Base-by-base conservation (phyloP, 2,888 invertebrate species). In the Catotricha subobsoleta region DNA sequence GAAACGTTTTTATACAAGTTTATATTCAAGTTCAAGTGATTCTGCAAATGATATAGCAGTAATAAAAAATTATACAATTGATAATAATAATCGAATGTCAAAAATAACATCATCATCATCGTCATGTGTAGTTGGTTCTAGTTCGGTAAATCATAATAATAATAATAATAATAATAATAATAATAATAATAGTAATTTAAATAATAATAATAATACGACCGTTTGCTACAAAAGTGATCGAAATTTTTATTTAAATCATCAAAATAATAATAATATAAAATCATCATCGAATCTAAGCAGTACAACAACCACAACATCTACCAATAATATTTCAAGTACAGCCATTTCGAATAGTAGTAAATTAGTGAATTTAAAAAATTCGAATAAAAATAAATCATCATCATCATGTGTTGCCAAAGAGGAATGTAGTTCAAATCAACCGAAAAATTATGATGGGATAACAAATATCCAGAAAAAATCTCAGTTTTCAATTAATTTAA, bases 11-110 rank as follows among this genome's bases (percentile, higher is more conserved):
- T 68, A 86, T 52, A 81, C 84, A 49, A 82, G 80, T 7, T 65
- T 86, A 33, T 84, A 84, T 57, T 81, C 82, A 27, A 77, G 76
- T 58, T 76, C 76, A 36, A 76, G 76, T 52, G 78, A 79, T 53
- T 67, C 55, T 15, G 39, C 20, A 8, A 36, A 38, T 31, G 35
- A 35, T 19, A 9, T 43, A 9, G 39, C 18, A 7, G 41, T 37
- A 20, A 44, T 39, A n/a, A 39, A 19, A 13, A 39, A 28, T 10
- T 23, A 36, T 36, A 36, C 23, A 10, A 36, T 16, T 19, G 21
- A 23, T 13, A 35, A 19, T 16, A 36, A 23, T n/a, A 23, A 23
- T 3, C 36, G 36, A 2, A 36, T 36, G 9, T 23, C 21, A 10
- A 36, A 36, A 36, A 19, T 36, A 9, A 20, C 36, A 36, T 16